phyloP scores from a whole-genome alignment of 2,888 invertebrate species.

The Heliconius ismenius region DNA sequence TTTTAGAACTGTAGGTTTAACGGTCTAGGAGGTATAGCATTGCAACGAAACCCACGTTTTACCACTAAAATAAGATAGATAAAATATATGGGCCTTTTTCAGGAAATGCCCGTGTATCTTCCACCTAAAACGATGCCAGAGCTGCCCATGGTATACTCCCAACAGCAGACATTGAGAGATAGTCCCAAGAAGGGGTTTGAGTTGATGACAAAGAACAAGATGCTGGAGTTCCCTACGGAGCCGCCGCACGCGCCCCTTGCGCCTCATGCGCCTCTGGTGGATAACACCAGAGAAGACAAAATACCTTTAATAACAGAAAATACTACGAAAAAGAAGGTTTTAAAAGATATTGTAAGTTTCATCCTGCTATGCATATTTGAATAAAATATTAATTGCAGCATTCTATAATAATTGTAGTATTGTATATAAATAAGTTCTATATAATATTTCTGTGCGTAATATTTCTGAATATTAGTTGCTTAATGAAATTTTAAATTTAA shows the following conservation, averaged over 20 bases:
- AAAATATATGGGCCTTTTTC: conserved; percentile 22
- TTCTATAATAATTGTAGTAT: too few relatives aligned
- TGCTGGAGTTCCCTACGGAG: conserved; percentile 40
- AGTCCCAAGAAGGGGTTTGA: conserved; percentile 70
- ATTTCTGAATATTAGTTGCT: background rate
- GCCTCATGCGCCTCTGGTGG: conserved; percentile 45
- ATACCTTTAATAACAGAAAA: conserved; percentile 38
- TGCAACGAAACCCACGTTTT: too few relatives aligned
- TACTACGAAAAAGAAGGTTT: conserved; percentile 48
- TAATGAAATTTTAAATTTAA: background rate
- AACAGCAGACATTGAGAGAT: conserved; percentile 65
- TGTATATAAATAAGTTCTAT: background rate
- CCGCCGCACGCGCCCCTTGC: conserved; percentile 42
- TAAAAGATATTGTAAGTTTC: conserved; percentile 44
- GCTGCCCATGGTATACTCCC: conserved; percentile 61
- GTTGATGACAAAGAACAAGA: conserved; percentile 44
- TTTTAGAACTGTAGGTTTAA: too few relatives aligned
- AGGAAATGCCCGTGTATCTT: conserved; percentile 64
- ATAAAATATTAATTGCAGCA: too few relatives aligned
- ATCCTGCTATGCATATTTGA: background rate
- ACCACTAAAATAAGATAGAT: too few relatives aligned
- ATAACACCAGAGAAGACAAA: conserved; percentile 37
- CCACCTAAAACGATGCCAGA: conserved; percentile 70
- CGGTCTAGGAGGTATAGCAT: too few relatives aligned
- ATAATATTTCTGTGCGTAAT: background rate